phyloP scores from a whole-genome alignment of 2,113 vertebrate genomes.

The Thermophis baileyi region DNA sequence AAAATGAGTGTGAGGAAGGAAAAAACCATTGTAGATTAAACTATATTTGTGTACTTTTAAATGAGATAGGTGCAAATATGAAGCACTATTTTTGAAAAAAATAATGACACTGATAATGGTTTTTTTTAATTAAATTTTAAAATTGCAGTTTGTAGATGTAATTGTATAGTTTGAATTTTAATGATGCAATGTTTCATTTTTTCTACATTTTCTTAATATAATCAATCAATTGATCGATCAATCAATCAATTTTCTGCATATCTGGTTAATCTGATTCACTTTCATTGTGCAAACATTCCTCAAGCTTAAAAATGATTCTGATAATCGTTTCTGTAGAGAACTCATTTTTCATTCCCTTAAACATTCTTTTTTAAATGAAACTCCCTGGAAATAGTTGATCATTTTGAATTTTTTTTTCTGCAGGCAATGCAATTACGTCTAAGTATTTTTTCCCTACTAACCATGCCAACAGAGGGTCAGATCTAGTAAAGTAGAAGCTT shows the following conservation, averaged over 20 bases:
- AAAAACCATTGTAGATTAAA: neutral
- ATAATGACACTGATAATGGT: neutral
- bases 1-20: neutral
- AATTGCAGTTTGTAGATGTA: neutral
- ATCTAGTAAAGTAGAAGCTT: neutral
- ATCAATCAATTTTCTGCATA: neutral
- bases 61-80: neutral
- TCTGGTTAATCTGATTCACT: neutral
- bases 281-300: neutral
- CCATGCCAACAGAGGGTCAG: neutral
- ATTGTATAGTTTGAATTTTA: neutral
- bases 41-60: neutral
- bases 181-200: neutral
- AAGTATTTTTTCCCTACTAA: neutral
- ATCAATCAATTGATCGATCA: neutral
- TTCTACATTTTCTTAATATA: neutral
- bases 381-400: neutral
- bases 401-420: neutral
- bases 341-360: slow-evolving; percentile 5
- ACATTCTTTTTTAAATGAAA: neutral
- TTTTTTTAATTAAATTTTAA: neutral
- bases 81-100: neutral
- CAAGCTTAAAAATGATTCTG: neutral
- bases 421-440: neutral
- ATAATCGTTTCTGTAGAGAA: neutral